Percentiles rank a stretch among this genome's conserved stretches.
Conservation (phyloP, 1,140 invertebrate genomes). For the Drosophila subobscura region DNA sequence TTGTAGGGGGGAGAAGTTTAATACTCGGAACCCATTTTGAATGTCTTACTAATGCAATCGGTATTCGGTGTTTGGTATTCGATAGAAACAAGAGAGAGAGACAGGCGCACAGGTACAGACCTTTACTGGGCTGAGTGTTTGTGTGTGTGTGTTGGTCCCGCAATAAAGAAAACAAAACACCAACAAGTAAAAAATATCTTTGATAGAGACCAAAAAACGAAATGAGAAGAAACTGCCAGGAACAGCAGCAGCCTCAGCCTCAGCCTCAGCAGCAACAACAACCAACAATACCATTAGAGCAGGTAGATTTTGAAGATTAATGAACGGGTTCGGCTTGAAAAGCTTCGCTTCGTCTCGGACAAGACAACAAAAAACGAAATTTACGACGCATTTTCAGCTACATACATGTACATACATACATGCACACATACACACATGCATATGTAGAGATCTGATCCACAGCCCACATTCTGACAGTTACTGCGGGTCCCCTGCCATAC, state of each 20-base stretch:
- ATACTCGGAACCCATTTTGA: constrained; percentile 10
- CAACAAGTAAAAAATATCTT: constrained; percentile 32
- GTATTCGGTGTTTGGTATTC: constrained; percentile 30
- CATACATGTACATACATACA: constrained; percentile 7
- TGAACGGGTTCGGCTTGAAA: constrained; percentile 65
- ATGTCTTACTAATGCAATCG: constrained; percentile 35
- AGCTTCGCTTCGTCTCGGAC: constrained; percentile 27
- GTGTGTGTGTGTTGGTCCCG: constrained; percentile 3
- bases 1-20: neutral
- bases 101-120: constrained; percentile 12
- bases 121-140: neutral
- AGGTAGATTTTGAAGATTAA: constrained; percentile 79
- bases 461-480: constrained; percentile 49
- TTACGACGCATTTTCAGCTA: constrained; percentile 52
- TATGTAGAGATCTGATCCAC: constrained; percentile 14
- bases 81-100: constrained; percentile 20
- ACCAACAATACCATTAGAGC: constrained; percentile 69
- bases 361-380: constrained; percentile 55
- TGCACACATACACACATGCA: constrained; percentile 10
- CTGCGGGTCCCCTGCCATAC: constrained; percentile 30
- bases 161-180: constrained; percentile 37
- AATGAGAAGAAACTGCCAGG: constrained; percentile 36
- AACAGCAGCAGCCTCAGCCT: constrained; percentile 17
- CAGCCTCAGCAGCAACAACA: constrained; percentile 8
- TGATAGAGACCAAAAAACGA: constrained; percentile 44